Base-by-base conservation (phyloP, 2,113 vertebrate genomes). In the Orthonyx spaldingii region DNA sequence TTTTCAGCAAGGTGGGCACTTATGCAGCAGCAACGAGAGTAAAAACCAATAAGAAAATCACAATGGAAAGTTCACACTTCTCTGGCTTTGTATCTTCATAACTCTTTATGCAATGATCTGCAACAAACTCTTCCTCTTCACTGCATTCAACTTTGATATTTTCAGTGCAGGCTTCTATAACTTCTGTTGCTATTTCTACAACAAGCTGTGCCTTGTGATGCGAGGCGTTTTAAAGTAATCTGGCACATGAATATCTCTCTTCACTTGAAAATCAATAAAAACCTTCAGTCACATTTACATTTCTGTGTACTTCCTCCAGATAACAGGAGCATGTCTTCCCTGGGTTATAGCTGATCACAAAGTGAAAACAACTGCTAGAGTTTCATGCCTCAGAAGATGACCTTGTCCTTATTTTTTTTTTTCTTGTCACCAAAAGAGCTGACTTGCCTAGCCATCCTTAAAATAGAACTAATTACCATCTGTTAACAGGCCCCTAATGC, bases 161-260 rank as follows among this genome's bases (percentile, higher is more conserved):
- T 96, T 89, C 86, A 75, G 72, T 81, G 37, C 60, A 90, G 52
- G 19, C 74, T 88, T 28, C 47, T 93, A 6, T 74, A 94, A 80
- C 47, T 92, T 93, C 56, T 90, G 68, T 69, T 95, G 92, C 80
- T 94, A 61, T 92, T 94, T 96, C 86, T 88, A 76, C 68, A 90
- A 47, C 70, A 93, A 89, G 65, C 83, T 89, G 52, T 47, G 72
- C 84, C 74, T 80, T 87, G 77, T 84, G 84, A 69, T 87, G 57
- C 46, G 39, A 87, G 63, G 77, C 9, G 0, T 93, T 93, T 65
- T 70, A 72, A 95, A 89, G 81, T 91, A 86, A 94, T 81, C 52
- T 93, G 86, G 77, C 79, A 87, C 52, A 70, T 87, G 42, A 87
- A 82, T 91, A 35, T 77, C 75, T 80, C 30, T 90, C 39, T 83